Base-by-base conservation (phyloP, 1,140 invertebrate genomes). In the Hylaeus anthracinus region DNA sequence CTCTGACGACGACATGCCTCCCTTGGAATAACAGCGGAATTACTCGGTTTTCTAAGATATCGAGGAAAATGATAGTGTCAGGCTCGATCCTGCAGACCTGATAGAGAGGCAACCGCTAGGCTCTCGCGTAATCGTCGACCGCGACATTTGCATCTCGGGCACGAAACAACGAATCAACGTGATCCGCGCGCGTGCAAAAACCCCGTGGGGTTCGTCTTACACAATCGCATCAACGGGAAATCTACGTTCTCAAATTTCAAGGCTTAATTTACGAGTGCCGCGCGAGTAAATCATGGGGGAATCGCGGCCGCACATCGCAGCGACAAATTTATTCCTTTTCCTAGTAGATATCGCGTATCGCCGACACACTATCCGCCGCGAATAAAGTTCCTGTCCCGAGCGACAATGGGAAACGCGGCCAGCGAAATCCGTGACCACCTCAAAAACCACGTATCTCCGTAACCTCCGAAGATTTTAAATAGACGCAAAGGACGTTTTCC, bases 321-420 rank as follows among this genome's bases (percentile, higher is more conserved):
- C 63, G 79, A 80, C 64, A 73, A 80, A 80, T 80, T 80, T 80
- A 80, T 80, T 80, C 79, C 79, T 55, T 80, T 75, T 80, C 79
- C 79, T 80, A 75, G 79, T 51, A 53, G 72, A 80, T 80, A 80
- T 80, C 79, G 79, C 79, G 79, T 80, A 80, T 74, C 79, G 69
- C 56, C 63, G 64, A 69, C 79, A 75, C 72, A 74, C 72, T 75
- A 75, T 75, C 70, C 70, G 39, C 51, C 41, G 48, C 56, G 67
- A 51, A 55, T n/a, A 43, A 48, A 60, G 70, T 79, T 73, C 71
- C 70, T 65, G 55, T 10, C 5, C 12, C 15, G 39, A 2, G 15
- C 55, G 75, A 77, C 75, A 77, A 77, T 77, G 56, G 75, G 12
- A 71, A 70, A 70, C 43, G 14, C 43, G 65, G 51, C 26, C 58